Base-by-base conservation (phyloP, 2,797 vertebrate species). In the Tinamus major region DNA sequence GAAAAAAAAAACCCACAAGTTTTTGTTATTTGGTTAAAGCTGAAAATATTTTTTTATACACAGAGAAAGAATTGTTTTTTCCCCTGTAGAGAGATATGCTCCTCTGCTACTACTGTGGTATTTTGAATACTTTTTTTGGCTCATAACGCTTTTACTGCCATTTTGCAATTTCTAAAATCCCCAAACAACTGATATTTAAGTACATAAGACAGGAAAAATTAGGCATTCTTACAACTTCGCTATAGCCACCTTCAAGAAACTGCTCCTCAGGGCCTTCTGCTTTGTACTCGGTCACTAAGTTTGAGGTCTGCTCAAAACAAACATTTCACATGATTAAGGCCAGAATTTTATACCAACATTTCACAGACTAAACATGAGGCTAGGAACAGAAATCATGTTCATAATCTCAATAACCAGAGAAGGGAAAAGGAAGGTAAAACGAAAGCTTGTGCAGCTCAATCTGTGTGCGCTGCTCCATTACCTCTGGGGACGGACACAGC, bases 281-380 rank as follows among this genome's bases (percentile, higher is more conserved):
- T 94, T 85, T 31, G n/a, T 80, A 85, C 90, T 82, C 63, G 46
- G 90, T 80, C 87, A 93, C 2, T 61, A 70, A 90, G 61, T 70
- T 75, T 65, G 89, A 96, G 91, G 87, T 94, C 82, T 94, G 64
- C 48, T 91, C 71, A 88, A 97, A 85, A 71, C 49, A 70, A 95
- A 33, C 48, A 53, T 41, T 86, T 94, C 29, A 95, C 39, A 85
- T 29, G 64, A 92, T 84, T 88, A 90, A 90, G 79, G 92, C 85
- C 92, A 89, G 77, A 77, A 81, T 90, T 88, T 91, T 67, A 85
- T 68, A 86, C 63, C 44, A 62, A 96, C 88, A 68, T 35, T 77
- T 95, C 67, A 89, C 69, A 94, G 80, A 92, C 92, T 92, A 89
- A 87, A 91, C 87, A 93, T 24, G 49, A 87, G 87, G 93, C 68